phyloP scores from a whole-genome alignment of 2,888 invertebrate genomes.

The Microplitis manilae region DNA sequence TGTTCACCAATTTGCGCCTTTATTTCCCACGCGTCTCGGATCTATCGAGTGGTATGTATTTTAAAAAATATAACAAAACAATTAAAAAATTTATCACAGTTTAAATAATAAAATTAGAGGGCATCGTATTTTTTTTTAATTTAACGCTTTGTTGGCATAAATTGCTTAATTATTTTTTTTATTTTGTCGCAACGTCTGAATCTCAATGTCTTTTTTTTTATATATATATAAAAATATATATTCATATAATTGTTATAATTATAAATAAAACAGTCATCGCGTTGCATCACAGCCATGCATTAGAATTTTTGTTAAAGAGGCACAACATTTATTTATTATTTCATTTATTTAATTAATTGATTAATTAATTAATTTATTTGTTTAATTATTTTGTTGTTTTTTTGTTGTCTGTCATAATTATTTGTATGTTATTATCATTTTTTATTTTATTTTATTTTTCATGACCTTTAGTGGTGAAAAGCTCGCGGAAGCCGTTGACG shows the following conservation, averaged over 20 bases:
- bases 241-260: constrained; percentile 40
- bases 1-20: constrained; percentile 71
- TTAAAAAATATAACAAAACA: constrained; percentile 40
- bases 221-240: too few species aligned
- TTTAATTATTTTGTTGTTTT: constrained; percentile 38
- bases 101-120: constrained; percentile 46
- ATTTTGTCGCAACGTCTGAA: constrained; percentile 18
- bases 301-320: constrained; percentile 20
- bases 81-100: constrained; percentile 27
- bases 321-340: neutral
- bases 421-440: constrained; percentile 2
- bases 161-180: constrained; percentile 49
- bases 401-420: constrained; percentile 29
- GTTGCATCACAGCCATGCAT: constrained; percentile 12
- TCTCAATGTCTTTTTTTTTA: neutral
- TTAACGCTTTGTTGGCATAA: constrained; percentile 63
- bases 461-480: constrained; percentile 73
- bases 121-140: constrained; percentile 34
- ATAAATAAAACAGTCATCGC: constrained; percentile 7
- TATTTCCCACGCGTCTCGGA: constrained; percentile 72
- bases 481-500: constrained; percentile 73
- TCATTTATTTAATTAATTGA: neutral
- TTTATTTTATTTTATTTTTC: constrained; percentile 62
- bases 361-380: constrained; percentile 3
- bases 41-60: constrained; percentile 71